Evolutionary conservation across 2,113 vertebrate genomes (phyloP).

Genomic region (Lepisosteus oculatus): DNA sequence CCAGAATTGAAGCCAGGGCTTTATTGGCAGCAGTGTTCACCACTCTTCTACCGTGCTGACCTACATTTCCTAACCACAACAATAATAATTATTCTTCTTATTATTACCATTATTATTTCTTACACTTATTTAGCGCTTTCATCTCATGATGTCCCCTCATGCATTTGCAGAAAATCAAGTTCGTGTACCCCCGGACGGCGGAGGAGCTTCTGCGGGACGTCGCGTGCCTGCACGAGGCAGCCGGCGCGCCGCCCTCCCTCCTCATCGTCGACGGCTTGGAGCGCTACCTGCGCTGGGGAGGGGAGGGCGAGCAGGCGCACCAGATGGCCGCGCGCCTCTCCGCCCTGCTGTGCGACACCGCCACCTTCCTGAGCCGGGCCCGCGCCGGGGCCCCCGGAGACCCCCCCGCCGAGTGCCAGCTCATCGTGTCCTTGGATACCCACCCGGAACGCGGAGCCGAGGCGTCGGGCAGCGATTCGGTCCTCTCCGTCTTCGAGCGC

Average conservation of each 20-base stretch:
- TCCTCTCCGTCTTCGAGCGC: slow-evolving; percentile 57
- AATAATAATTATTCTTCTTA: no score
- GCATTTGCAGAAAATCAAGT: slow-evolving; percentile 59
- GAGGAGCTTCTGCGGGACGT: slow-evolving; percentile 61
- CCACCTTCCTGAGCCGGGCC: slow-evolving; percentile 49
- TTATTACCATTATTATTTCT: not conserved
- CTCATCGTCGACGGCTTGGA: slow-evolving; percentile 63
- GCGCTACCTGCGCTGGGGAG: slow-evolving; percentile 35
- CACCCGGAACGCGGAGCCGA: slow-evolving; percentile 28
- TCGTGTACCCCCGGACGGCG: slow-evolving; percentile 58
- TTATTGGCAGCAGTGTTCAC: no score
- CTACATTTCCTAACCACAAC: no score
- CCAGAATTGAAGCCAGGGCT: no score
- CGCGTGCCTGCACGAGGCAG: slow-evolving; percentile 58
- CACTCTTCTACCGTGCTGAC: no score
- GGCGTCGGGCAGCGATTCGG: slow-evolving; percentile 26
- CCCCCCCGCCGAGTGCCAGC: slow-evolving; percentile 39
- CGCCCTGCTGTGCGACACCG: slow-evolving; percentile 60
- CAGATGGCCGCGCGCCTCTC: slow-evolving; percentile 48
- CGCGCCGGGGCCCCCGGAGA: not conserved
- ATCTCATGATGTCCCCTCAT: not conserved
- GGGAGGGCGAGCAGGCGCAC: slow-evolving; percentile 24
- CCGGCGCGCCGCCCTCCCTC: slow-evolving; percentile 45
- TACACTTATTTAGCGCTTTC: no score
- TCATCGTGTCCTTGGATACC: slow-evolving; percentile 54